phyloP scores from a whole-genome alignment of 2,113 vertebrate genomes.

The Gavia stellata region DNA sequence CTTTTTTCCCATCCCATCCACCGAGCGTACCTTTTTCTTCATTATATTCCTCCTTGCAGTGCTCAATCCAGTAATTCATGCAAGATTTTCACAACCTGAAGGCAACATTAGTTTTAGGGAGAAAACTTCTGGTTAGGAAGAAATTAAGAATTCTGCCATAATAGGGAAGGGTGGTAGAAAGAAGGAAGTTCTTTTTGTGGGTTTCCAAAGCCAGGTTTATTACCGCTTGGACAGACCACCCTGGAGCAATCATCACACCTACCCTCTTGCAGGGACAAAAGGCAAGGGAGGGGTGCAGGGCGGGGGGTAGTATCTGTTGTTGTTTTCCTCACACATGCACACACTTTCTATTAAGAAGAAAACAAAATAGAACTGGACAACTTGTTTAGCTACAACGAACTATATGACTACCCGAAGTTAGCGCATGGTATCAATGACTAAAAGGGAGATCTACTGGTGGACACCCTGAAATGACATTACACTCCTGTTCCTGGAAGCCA shows the following conservation, averaged over 20 bases:
- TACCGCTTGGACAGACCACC: neutral
- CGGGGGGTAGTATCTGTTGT: neutral
- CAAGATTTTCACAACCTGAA: neutral
- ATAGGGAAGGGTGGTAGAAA: neutral
- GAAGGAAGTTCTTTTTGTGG: neutral
- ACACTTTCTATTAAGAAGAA: conserved; percentile 4
- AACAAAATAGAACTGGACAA: neutral
- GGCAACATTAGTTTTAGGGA: neutral
- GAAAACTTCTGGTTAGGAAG: neutral
- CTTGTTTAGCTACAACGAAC: neutral
- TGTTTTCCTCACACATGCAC: neutral
- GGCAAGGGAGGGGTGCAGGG: neutral
- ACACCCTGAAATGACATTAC: neutral
- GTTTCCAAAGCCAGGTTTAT: neutral
- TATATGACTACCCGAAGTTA: neutral
- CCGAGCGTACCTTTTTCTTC: neutral
- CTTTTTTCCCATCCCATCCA: neutral
- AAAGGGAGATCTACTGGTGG: neutral
- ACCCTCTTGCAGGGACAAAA: neutral
- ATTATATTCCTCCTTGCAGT: neutral
- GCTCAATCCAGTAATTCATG: neutral
- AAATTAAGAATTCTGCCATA: neutral
- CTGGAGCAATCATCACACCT: neutral
- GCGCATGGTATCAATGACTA: neutral
- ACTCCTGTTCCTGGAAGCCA: conserved; percentile 36